phyloP scores from a whole-genome alignment of 1,140 invertebrate species.

The Drosophila ohnishii region DNA sequence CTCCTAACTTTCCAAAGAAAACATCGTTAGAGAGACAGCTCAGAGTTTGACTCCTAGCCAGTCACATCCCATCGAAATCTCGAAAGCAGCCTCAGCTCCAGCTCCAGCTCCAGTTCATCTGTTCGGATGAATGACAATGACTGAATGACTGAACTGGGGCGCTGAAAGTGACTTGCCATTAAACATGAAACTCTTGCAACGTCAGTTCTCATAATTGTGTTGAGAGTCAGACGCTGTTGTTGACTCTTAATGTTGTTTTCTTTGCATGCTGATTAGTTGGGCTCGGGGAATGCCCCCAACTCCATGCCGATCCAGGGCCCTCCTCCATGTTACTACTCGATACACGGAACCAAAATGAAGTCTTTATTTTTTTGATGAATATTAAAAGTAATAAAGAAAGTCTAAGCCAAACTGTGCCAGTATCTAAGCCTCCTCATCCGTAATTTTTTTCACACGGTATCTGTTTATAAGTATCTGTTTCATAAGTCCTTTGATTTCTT shows the following conservation, averaged over 20 bases:
- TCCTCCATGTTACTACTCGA: constrained; percentile 7
- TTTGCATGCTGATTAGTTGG: constrained; percentile 81
- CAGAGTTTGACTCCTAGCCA: constrained; percentile 2
- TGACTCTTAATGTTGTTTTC: constrained; percentile 82
- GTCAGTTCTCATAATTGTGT: constrained; percentile 82
- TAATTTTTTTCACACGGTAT: too few species aligned
- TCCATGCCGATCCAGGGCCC: constrained; percentile 22
- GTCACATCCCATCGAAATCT: constrained; percentile 8
- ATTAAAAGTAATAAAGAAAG: not conserved
- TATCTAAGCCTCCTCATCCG: not conserved
- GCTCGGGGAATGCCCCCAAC: constrained; percentile 67
- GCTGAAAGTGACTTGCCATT: constrained; percentile 80
- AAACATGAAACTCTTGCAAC: constrained; percentile 80
- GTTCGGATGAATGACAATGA: constrained; percentile 64
- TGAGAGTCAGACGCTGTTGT: constrained; percentile 78
- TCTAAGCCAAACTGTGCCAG: not conserved
- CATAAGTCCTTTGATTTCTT: too few species aligned
- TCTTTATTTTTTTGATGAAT: not conserved
- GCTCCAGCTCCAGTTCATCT: constrained; percentile 33
- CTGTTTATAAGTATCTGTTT: too few species aligned
- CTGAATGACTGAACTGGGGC: constrained; percentile 75
- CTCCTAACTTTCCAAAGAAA: constrained; percentile 78
- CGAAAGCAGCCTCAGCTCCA: constrained; percentile 1
- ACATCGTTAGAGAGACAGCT: constrained; percentile 61
- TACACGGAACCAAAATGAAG: not conserved